Conservation (phyloP, 2,113 vertebrate genomes). For the Ahaetulla prasina region DNA sequence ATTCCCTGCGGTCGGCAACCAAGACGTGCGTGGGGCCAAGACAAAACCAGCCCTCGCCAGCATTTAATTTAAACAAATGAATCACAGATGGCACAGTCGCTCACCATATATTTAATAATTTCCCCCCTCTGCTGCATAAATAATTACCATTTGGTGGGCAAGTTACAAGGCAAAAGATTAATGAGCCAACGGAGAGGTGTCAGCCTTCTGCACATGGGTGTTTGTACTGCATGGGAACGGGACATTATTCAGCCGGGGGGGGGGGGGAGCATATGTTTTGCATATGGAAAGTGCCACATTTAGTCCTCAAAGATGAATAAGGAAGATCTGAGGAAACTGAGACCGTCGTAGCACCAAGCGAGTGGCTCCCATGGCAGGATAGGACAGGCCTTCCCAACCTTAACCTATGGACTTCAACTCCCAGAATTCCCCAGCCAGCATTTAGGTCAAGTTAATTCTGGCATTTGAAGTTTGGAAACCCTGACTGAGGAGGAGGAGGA, state of each 20-base stretch:
- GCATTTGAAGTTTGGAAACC: neutral
- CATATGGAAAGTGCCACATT: neutral
- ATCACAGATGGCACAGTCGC: neutral
- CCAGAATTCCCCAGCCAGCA: neutral
- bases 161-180: neutral
- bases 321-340: neutral
- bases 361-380: neutral
- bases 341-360: neutral
- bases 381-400: neutral
- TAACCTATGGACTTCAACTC: neutral
- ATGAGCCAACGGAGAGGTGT: neutral
- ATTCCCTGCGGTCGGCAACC: neutral
- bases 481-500: neutral
- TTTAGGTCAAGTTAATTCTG: neutral
- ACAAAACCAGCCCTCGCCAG: neutral
- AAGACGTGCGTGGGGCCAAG: neutral
- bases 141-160: neutral
- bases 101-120: neutral
- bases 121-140: neutral
- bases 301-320: neutral
- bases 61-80: neutral
- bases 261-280: neutral
- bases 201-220: neutral
- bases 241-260: neutral
- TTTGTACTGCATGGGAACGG: neutral